These are phyloP conservation scores for Drosophila formosana DNA, from an alignment of 2,888 invertebrate genomes.

Conservation along the genomic window DNA sequence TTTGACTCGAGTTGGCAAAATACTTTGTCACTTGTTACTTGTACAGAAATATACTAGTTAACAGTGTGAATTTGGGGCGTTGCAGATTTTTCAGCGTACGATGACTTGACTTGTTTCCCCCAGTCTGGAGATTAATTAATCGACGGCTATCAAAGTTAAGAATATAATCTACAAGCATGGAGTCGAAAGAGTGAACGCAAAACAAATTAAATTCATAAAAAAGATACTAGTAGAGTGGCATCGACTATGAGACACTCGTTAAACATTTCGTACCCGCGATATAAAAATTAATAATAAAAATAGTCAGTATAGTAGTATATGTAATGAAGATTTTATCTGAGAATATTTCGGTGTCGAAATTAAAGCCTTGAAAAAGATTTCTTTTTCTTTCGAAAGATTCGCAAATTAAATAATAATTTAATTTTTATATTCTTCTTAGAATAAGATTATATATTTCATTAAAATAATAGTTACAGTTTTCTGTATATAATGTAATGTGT, in stretches of 20 bases:
- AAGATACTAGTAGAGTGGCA: not conserved
- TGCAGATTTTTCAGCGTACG: not conserved
- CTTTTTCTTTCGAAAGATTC: no score
- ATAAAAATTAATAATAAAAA: no score
- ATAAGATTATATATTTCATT: no score
- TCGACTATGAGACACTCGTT: not conserved
- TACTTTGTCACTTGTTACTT: not conserved
- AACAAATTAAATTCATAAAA: not conserved
- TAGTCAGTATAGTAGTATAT: no score
- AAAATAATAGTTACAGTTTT: not conserved
- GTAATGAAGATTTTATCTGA: no score
- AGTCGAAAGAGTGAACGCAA: not conserved
- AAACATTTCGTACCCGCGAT: not conserved
- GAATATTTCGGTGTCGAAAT: no score
- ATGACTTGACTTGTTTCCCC: not conserved
- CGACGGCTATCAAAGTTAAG: not conserved
- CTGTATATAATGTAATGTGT: not conserved
- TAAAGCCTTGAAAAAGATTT: no score
- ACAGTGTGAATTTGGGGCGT: not conserved
- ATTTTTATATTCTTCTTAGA: no score
- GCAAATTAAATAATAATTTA: no score
- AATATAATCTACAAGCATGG: not conserved
- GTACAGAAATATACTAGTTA: not conserved
- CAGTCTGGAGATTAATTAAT: not conserved
- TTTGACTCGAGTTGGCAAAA: not conserved